Evolutionary conservation across 2,888 invertebrate genomes (phyloP), one percentile per base, ranked within the genome.

Genomic region (Erebia epiphron): DNA sequence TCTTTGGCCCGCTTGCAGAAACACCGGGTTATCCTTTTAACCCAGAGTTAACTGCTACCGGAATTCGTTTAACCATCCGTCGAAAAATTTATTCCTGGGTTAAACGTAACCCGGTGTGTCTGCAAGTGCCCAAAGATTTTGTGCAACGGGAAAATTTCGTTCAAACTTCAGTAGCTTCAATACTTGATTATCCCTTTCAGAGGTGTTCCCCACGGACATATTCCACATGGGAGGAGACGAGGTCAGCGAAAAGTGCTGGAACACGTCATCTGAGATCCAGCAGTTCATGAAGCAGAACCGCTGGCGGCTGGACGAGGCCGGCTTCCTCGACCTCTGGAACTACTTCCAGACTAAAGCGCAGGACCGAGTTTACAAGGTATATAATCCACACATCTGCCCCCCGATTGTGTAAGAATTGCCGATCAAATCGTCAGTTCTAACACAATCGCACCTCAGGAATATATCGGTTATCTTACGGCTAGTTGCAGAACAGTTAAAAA

Each of bases 141-240:
- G 26, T 26, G 26, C 26, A 26, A 4, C 26, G 26, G 26, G 26
- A 0, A 26, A 26, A 3, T 26, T 3, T 26, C 26, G 26, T 26
- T 26, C 3, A 26, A 26, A 26, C 2, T 26, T 26, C 3, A 26
- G 26, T 26, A 4, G 26, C 26, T 26, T 26, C 26, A 26, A 26
- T 26, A 26, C 26, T 26, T 26, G 1, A 26, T 26, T 26, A 26
- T 26, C 14, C 16, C 65, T 81, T 80, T 5, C 82, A 94, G 94
- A 94, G 0, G 94, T 95, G 63, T 97, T 97, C 84, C 83, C 95
- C 0, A 95, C 96, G 0, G 97, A 97, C 81, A 92, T 97, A 2
- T 97, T 97, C 89, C 98, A 98, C 85, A 97, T 97, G 97, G 98
- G 98, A 1, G 98, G 97, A 0, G 97, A 98, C 82, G 97, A 98